Evolutionary conservation across 92 coral and sea anemone genomes (phyloP), one percentile per base, ranked within the genome.

Genomic region (Isaurus tuberculatus): DNA sequence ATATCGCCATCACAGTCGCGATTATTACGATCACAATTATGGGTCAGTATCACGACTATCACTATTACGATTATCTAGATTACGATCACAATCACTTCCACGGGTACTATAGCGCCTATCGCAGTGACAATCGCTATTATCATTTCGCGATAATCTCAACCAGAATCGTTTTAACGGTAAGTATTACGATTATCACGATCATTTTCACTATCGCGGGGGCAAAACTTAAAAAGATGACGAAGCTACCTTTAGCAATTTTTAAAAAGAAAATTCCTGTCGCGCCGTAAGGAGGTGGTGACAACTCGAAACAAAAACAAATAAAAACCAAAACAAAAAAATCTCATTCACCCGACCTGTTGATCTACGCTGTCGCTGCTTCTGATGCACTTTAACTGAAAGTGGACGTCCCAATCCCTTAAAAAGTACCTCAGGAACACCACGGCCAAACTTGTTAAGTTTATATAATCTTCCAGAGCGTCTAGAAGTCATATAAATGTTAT

Each of bases 391-490:
- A 34, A 96, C 58, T n/a, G 91, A 87, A 31, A 91, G 80, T 0
- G 88, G 89, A 17, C 98, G 92, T 26, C 81, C 89, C 25, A 88
- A 86, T 28, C 91, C 92, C 37, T 80, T 69, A 6, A 88, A 85
- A 33, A 92, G 85, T 30, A 70, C 83, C 48, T 44, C 86, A 53
- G 91, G 87, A 61, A 58, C 60, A 46, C 94, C 94, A 29, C 72
- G 86, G 33, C 98, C 99, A 86, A 88, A 88, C 83, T 96, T 96
- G 83, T 94, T 84, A 49, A 94, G 84, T 73, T 67, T 85, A 78
- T 86, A 92, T 30, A 92, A 87, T 17, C 37, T 79, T 23, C 97
- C 91, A 15, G 83, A 65, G 84, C 84, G 83, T 29, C 88, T 86
- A 65, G 83, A 64, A 8, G 86, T 84, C 49, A 94, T 86, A 80